A percentile compares a stretch with the other conserved stretches of the same genome.
phyloP scores from a whole-genome alignment of 2,797 vertebrate species.

The Eremophila alpestris region DNA sequence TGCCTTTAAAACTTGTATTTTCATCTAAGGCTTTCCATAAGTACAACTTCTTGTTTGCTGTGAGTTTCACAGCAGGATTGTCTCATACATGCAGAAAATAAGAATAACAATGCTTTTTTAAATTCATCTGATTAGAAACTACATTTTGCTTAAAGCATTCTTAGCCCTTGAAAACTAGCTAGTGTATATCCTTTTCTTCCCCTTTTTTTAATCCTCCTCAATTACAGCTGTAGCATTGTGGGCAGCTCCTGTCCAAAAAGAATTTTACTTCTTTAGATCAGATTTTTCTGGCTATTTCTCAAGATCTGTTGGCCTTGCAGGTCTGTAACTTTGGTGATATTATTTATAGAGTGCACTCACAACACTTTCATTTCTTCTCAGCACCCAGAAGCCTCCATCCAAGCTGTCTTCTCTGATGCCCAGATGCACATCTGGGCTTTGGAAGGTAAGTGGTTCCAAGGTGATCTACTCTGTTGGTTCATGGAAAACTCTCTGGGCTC shows the following conservation, averaged over 20 bases:
- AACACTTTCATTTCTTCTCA: constrained; percentile 68
- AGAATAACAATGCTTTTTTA: background rate
- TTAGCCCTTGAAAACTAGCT: background rate
- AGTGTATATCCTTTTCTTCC: background rate
- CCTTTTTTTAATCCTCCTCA: accelerated
- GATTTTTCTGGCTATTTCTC: background rate
- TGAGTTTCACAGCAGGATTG: background rate
- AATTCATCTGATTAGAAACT: background rate
- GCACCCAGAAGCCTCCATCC: constrained; percentile 96
- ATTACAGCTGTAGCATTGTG: background rate
- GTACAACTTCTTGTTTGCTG: background rate
- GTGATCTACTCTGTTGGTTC: background rate
- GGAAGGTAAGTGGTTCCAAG: constrained; percentile 84
- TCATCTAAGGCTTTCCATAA: background rate
- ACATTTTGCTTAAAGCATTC: background rate
- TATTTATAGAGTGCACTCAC: background rate
- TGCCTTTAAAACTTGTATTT: background rate
- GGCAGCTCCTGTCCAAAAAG: background rate
- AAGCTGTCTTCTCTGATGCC: constrained; percentile 92
- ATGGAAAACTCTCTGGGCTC: background rate
- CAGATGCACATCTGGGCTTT: constrained; percentile 98
- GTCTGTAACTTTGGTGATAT: background rate
- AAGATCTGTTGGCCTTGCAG: background rate
- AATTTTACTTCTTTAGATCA: background rate
- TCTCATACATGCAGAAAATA: background rate